These are phyloP conservation scores for Benthochromis sp. DNA, from an alignment of 2,113 vertebrate genomes.

Conservation along the genomic window DNA sequence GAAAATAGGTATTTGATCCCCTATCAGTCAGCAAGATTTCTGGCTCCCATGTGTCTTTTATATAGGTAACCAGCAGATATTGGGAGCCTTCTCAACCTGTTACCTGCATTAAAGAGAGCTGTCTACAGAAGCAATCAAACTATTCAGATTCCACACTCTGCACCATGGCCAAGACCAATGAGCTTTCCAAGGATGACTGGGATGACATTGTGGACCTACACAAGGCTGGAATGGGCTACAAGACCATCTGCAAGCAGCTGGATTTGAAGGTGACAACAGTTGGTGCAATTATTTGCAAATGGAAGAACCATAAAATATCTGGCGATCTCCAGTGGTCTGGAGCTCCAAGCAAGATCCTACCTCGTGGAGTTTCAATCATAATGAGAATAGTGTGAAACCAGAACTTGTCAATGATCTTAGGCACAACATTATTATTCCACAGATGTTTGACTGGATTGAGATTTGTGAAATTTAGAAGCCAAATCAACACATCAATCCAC, in stretches of 20 bases:
- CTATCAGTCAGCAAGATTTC: neutral
- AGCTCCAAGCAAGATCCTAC: neutral
- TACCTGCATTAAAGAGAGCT: neutral
- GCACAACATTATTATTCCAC: neutral
- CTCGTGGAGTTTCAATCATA: neutral
- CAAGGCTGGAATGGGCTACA: neutral
- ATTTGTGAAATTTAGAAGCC: neutral
- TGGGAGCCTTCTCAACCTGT: neutral
- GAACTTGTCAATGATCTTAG: neutral
- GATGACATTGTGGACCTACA: neutral
- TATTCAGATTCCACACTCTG: neutral
- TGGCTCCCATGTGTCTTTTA: neutral
- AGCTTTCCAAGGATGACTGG: neutral
- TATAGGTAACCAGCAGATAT: neutral
- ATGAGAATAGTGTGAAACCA: neutral
- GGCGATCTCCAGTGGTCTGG: neutral
- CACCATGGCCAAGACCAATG: neutral
- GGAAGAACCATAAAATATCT: neutral
- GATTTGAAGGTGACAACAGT: neutral
- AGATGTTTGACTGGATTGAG: neutral
- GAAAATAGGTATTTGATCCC: neutral
- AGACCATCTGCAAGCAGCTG: neutral
- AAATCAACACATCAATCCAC: neutral
- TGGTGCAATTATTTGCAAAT: neutral
- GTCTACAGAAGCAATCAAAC: neutral